phyloP scores from a whole-genome alignment of 2,888 invertebrate species.

The Tetragonula carbonaria region DNA sequence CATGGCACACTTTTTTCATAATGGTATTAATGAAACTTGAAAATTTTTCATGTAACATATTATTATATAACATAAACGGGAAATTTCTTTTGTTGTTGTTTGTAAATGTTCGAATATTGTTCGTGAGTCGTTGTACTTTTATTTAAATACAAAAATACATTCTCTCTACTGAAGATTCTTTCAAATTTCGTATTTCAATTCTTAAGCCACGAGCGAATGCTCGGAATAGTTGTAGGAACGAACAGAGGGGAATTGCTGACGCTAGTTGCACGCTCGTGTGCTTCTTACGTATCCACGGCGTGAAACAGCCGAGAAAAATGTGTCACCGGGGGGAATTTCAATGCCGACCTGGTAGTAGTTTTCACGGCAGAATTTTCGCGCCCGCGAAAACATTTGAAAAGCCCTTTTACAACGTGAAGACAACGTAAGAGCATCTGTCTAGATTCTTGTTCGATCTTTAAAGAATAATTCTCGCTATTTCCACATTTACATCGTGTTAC shows the following conservation, averaged over 20 bases:
- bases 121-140: background rate
- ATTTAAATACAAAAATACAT: background rate
- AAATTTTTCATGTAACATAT: too few species aligned
- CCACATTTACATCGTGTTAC: background rate
- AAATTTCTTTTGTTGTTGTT: too few species aligned
- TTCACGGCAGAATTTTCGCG: background rate
- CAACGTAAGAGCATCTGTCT: background rate
- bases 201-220: background rate
- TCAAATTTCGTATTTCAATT: background rate
- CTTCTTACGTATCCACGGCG: constrained; percentile 1
- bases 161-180: background rate
- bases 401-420: too few species aligned
- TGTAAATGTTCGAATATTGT: too few species aligned
- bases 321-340: constrained; percentile 45
- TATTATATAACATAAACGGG: too few species aligned
- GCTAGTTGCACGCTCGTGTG: constrained; percentile 5
- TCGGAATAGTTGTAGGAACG: background rate
- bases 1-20: too few species aligned
- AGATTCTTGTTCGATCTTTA: background rate
- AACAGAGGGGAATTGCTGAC: constrained; percentile 18
- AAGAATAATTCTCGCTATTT: background rate
- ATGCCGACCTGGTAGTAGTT: constrained; percentile 14
- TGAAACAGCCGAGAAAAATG: constrained; percentile 42
- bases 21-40: too few species aligned
- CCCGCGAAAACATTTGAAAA: background rate